Conservation (phyloP, 2,113 vertebrate species). For the Spilogale gracilis region DNA sequence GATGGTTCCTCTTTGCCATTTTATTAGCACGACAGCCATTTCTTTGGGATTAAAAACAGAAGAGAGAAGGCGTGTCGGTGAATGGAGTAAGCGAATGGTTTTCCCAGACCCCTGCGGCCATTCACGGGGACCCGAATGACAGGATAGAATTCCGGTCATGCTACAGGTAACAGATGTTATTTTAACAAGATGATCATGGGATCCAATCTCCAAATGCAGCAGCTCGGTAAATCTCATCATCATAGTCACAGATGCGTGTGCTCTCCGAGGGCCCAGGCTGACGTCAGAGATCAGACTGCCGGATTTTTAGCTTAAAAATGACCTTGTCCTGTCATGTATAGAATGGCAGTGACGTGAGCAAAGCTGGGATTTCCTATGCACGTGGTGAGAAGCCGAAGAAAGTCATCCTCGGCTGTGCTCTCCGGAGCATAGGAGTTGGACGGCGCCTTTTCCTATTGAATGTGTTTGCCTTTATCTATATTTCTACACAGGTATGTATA, state of each 20-base stretch:
- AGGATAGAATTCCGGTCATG: neutral
- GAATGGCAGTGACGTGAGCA: neutral
- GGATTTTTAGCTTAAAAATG: constrained; percentile 20
- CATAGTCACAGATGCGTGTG: neutral
- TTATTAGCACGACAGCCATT: constrained; percentile 23
- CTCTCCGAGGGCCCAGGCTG: neutral
- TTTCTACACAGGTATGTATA: no score
- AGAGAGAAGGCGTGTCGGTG: neutral
- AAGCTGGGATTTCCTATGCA: neutral
- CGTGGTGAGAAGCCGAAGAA: neutral
- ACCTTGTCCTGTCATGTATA: neutral
- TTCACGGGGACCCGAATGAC: neutral
- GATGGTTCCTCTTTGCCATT: neutral
- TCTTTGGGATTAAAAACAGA: constrained; percentile 54
- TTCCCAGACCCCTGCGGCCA: neutral
- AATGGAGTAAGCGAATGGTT: neutral
- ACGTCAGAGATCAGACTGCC: neutral
- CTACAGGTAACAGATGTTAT: constrained; percentile 7
- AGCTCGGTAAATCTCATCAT: neutral
- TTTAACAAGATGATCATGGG: constrained; percentile 36
- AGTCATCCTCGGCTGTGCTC: no score
- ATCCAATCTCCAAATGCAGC: neutral
- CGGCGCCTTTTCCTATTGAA: rapidly evolving
- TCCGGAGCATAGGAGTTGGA: rapidly evolving
- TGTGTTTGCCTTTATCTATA: no score